phyloP scores from a whole-genome alignment of 2,888 invertebrate genomes.

The Augochlorella aurata region DNA sequence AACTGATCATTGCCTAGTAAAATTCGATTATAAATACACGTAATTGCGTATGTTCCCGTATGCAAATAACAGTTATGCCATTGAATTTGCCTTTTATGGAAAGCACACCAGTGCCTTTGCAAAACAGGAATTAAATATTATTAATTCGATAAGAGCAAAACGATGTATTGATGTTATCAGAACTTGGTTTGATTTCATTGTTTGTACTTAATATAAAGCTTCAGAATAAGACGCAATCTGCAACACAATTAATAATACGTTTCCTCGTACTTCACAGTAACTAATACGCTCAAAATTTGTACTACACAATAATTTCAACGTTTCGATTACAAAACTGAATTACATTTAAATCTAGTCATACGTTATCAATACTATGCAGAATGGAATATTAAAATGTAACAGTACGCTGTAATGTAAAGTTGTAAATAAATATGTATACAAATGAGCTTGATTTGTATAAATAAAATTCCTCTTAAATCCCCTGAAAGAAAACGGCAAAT shows the following conservation, averaged over 20 bases:
- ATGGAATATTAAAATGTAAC: slow-evolving; percentile 66
- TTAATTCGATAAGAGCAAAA: slow-evolving; percentile 22
- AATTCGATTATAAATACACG: slow-evolving; percentile 27
- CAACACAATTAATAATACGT: slow-evolving; percentile 3
- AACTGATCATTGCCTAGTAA: slow-evolving; percentile 47
- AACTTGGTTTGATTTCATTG: background rate
- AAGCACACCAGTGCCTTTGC: slow-evolving; percentile 68
- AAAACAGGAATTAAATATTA: slow-evolving; percentile 54
- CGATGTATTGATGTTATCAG: background rate
- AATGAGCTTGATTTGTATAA: slow-evolving; percentile 54
- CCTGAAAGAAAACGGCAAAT: background rate
- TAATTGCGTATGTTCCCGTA: slow-evolving; percentile 35
- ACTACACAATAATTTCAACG: slow-evolving; percentile 57
- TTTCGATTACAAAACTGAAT: slow-evolving; percentile 57
- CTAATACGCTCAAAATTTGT: slow-evolving; percentile 46
- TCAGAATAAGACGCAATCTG: background rate
- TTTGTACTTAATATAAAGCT: background rate
- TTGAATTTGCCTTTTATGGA: slow-evolving; percentile 48
- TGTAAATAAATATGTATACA: slow-evolving; percentile 68
- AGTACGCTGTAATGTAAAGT: slow-evolving; percentile 64
- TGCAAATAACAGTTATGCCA: slow-evolving; percentile 32
- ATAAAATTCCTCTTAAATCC: slow-evolving; percentile 9
- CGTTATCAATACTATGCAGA: slow-evolving; percentile 63
- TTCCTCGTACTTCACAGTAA: slow-evolving; percentile 21
- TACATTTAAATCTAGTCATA: slow-evolving; percentile 75